Percentiles rank a stretch among this genome's conserved stretches.
Conservation (phyloP, 2,888 invertebrate species). For the Pseudolycoriella hygida region DNA sequence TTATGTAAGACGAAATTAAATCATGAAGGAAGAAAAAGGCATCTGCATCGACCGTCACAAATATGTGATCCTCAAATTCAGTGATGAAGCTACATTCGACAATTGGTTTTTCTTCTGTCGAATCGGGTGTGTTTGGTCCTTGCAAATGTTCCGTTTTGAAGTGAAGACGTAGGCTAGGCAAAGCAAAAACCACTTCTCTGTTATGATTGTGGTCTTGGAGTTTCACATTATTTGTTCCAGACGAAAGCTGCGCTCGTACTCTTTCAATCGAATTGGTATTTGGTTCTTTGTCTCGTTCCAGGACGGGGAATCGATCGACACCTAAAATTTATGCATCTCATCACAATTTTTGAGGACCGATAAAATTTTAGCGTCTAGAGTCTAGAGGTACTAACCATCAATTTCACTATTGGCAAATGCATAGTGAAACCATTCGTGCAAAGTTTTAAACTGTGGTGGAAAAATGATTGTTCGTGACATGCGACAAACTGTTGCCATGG, state of each 20-base stretch:
- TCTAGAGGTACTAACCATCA: slow-evolving; percentile 52
- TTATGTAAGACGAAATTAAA: slow-evolving; percentile 87
- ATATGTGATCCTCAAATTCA: slow-evolving; percentile 96
- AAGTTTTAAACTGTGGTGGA: slow-evolving; percentile 86
- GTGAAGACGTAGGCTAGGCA: slow-evolving; percentile 83
- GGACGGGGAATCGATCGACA: slow-evolving; percentile 77
- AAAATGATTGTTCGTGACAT: slow-evolving; percentile 82
- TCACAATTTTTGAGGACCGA: no score
- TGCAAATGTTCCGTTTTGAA: slow-evolving; percentile 86
- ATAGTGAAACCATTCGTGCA: slow-evolving; percentile 94
- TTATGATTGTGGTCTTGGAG: slow-evolving; percentile 65
- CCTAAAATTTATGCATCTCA: no score
- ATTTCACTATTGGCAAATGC: slow-evolving; percentile 89
- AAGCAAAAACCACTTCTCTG: slow-evolving; percentile 89
- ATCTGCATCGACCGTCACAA: slow-evolving; percentile 94
- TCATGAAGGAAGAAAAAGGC: slow-evolving; percentile 97
- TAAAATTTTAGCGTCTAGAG: no score
- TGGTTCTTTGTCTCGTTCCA: slow-evolving; percentile 56
- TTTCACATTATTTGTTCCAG: slow-evolving; percentile 38
- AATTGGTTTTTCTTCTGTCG: slow-evolving; percentile 60
- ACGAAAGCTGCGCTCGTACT: slow-evolving; percentile 30
- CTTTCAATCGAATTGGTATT: slow-evolving; percentile 38
- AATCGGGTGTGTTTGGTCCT: slow-evolving; percentile 49
- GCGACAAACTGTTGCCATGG: slow-evolving; percentile 88
- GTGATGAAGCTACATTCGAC: slow-evolving; percentile 96